Evolutionary conservation across 1,140 invertebrate genomes (phyloP).

Genomic region (Pristionchus pacificus): DNA sequence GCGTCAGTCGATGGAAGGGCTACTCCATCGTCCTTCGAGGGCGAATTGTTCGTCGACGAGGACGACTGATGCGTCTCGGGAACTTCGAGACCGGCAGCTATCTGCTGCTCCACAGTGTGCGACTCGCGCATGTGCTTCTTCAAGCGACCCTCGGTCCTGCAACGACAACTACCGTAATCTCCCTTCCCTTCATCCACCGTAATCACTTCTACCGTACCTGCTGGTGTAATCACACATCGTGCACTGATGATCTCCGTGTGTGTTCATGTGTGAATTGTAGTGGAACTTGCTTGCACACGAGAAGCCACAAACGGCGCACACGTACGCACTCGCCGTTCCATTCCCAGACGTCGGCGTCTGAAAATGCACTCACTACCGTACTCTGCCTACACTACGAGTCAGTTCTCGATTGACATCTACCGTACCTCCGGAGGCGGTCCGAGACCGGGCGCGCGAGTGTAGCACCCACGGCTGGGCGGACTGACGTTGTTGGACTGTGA

Average conservation of each 20-base stretch:
- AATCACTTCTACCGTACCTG: constrained; percentile 63
- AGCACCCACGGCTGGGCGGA: no score
- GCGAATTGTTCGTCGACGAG: background rate
- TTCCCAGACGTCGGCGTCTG: constrained; percentile 35
- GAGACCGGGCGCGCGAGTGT: background rate
- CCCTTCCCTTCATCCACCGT: no score
- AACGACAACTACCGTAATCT: constrained; percentile 63
- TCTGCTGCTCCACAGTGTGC: constrained; percentile 57
- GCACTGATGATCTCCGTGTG: constrained; percentile 63
- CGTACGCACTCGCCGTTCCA: constrained; percentile 29
- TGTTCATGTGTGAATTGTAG: constrained; percentile 63
- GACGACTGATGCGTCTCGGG: background rate
- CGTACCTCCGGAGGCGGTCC: background rate
- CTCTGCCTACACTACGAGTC: no score
- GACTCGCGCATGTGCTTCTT: constrained; percentile 65
- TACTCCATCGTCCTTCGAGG: background rate
- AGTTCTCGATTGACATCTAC: no score
- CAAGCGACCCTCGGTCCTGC: constrained; percentile 64
- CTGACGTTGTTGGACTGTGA: no score
- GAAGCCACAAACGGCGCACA: constrained; percentile 58
- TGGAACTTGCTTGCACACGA: constrained; percentile 55
- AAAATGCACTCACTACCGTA: no score
- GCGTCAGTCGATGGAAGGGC: background rate
- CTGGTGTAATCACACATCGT: constrained; percentile 65
- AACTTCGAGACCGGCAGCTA: constrained; percentile 43